Evolutionary conservation across 2,888 invertebrate genomes (phyloP).

Genomic region (Synanthedon formicaeformis): DNA sequence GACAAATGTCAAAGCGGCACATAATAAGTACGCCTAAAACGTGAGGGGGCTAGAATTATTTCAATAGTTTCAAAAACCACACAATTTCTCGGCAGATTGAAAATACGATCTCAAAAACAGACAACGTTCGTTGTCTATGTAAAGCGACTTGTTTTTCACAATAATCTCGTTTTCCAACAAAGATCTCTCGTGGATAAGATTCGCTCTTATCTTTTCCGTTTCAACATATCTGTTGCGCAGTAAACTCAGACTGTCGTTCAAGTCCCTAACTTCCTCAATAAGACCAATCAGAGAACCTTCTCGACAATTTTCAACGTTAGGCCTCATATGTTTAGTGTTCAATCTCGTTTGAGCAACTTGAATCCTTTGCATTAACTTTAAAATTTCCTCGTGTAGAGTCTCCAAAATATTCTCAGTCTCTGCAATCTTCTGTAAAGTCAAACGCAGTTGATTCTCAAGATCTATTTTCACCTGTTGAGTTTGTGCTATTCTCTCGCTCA

Average conservation of each 20-base stretch:
- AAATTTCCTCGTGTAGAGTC: conserved; percentile 49
- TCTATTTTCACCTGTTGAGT: conserved; percentile 79
- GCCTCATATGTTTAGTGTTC: conserved; percentile 49
- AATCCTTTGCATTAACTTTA: conserved; percentile 50
- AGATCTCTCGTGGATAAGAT: conserved; percentile 51
- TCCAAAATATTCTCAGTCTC: conserved; percentile 56
- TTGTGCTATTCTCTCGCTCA: conserved; percentile 79
- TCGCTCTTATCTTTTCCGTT: conserved; percentile 47
- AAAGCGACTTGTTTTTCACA: conserved; percentile 54
- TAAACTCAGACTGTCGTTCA: conserved; percentile 53
- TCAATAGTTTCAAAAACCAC: conserved; percentile 34
- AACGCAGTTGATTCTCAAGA: conserved; percentile 76
- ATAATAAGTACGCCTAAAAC: no score
- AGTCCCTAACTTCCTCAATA: conserved; percentile 53
- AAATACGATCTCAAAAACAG: conserved; percentile 52
- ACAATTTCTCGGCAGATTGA: conserved; percentile 58
- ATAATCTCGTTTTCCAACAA: conserved; percentile 54
- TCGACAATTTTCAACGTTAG: conserved; percentile 56
- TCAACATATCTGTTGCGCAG: conserved; percentile 45
- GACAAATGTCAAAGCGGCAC: no score
- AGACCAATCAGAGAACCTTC: conserved; percentile 52
- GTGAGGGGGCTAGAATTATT: neutral
- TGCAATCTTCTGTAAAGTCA: conserved; percentile 50
- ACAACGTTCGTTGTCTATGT: conserved; percentile 51
- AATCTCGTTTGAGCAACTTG: conserved; percentile 59